These are phyloP conservation scores for Telmatochromis bifrenatus DNA, from an alignment of 2,113 vertebrate genomes.

Conservation along the genomic window DNA sequence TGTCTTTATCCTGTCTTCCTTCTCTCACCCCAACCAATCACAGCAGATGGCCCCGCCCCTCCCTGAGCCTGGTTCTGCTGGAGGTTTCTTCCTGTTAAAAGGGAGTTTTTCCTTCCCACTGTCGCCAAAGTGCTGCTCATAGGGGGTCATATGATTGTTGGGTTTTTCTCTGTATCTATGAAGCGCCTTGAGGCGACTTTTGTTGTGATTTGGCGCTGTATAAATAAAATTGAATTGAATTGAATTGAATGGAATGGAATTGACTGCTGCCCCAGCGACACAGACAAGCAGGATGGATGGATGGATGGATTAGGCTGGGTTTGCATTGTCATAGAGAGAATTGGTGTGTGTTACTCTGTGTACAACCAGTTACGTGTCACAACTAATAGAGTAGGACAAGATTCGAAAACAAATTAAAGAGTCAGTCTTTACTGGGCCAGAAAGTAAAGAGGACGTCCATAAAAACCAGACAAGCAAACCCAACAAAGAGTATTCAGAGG, in stretches of 20 bases:
- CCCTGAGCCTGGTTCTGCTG: rapidly evolving
- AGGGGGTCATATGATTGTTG: no score
- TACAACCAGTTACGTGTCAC: background rate
- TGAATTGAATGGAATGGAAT: no score
- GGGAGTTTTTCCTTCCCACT: no score
- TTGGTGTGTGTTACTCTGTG: background rate
- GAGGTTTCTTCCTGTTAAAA: no score
- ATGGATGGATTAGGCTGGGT: background rate
- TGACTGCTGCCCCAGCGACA: background rate
- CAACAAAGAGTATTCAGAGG: background rate
- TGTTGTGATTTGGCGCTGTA: no score
- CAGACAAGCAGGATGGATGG: background rate
- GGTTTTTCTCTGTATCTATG: no score
- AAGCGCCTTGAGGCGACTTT: no score
- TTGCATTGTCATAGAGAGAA: background rate
- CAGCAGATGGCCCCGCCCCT: no score
- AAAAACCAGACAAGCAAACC: background rate
- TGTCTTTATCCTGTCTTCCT: no score
- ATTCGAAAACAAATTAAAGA: background rate
- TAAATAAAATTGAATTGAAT: no score
- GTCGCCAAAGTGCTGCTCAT: no score
- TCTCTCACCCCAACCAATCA: rapidly evolving
- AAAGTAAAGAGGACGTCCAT: background rate
- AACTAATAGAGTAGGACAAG: background rate
- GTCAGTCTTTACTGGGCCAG: background rate